Conservation (phyloP, 53 echinoderm and acorn worm species). For the Crossaster papposus region DNA sequence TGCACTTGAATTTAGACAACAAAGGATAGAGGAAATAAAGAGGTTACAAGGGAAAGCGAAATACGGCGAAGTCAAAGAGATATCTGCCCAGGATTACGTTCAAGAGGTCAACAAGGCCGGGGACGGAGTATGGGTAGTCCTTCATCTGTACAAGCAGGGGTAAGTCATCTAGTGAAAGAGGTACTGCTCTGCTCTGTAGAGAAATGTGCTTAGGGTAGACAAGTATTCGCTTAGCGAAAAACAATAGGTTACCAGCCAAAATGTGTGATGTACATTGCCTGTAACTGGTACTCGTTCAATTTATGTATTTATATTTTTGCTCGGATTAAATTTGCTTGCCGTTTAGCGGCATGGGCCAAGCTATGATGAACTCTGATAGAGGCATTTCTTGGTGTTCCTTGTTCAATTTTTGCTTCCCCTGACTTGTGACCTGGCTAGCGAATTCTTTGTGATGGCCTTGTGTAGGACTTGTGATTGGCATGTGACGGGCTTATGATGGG, state of each 20-base stretch:
- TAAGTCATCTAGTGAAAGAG: neutral
- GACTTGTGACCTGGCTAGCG: too few species aligned
- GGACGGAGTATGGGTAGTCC: constrained; percentile 86
- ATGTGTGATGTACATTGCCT: neutral
- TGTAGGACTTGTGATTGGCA: too few species aligned
- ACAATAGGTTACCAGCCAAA: too few species aligned
- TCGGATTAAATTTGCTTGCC: too few species aligned
- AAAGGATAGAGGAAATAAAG: constrained; percentile 95
- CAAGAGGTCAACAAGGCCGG: constrained; percentile 96
- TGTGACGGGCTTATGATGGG: too few species aligned
- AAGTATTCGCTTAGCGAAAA: too few species aligned
- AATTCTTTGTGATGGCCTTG: too few species aligned
- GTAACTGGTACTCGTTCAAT: neutral
- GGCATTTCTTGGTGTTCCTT: too few species aligned
- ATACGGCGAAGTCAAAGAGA: constrained; percentile 90
- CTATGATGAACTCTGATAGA: too few species aligned
- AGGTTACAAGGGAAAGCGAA: constrained; percentile 78
- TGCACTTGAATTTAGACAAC: constrained; percentile 66
- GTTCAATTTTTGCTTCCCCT: too few species aligned
- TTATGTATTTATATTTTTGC: too few species aligned
- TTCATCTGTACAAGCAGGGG: constrained; percentile 94
- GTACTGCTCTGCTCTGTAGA: neutral
- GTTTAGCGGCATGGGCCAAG: too few species aligned
- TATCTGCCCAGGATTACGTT: constrained; percentile 89
- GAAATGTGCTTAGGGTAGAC: neutral